phyloP scores from a whole-genome alignment of 2,888 invertebrate genomes.

The Hololepta plana region DNA sequence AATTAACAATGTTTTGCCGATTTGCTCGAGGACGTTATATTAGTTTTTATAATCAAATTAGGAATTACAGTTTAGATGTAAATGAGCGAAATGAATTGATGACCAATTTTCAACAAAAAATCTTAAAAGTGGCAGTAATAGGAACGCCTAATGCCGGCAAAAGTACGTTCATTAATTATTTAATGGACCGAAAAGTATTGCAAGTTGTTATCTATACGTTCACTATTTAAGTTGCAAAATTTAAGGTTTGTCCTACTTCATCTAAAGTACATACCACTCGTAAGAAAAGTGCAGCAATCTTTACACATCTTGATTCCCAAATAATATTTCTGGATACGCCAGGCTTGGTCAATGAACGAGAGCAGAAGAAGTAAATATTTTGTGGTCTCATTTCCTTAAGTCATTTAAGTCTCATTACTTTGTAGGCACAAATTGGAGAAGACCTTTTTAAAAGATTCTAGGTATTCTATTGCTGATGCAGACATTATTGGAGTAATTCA shows the following conservation, averaged over 20 bases:
- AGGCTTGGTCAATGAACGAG: slow-evolving; percentile 56
- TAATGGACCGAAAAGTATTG: slow-evolving; percentile 66
- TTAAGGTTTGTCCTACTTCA: slow-evolving; percentile 76
- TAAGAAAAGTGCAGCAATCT: slow-evolving; percentile 50
- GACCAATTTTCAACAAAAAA: slow-evolving; percentile 20
- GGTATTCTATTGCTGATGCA: slow-evolving; percentile 43
- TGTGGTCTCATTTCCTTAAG: slow-evolving; percentile 4
- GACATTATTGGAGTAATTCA: slow-evolving; percentile 76
- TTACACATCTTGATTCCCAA: slow-evolving; percentile 60
- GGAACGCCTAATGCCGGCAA: slow-evolving; percentile 93
- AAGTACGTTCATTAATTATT: slow-evolving; percentile 80
- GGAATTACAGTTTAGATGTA: no score
- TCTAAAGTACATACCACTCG: slow-evolving; percentile 85
- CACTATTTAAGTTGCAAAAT: slow-evolving; percentile 9
- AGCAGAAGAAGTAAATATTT: slow-evolving; percentile 42
- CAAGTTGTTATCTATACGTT: no score
- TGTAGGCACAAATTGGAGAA: slow-evolving; percentile 35
- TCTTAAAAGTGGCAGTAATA: slow-evolving; percentile 67
- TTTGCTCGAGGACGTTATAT: no score
- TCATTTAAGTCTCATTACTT: slow-evolving; percentile 6
- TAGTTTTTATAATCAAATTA: no score
- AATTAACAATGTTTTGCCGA: no score
- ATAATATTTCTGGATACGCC: slow-evolving; percentile 88
- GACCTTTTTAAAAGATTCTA: slow-evolving; percentile 39
- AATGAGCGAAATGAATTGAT: no score